Conservation (phyloP, 1,140 invertebrate species). For the Formica selysi region DNA sequence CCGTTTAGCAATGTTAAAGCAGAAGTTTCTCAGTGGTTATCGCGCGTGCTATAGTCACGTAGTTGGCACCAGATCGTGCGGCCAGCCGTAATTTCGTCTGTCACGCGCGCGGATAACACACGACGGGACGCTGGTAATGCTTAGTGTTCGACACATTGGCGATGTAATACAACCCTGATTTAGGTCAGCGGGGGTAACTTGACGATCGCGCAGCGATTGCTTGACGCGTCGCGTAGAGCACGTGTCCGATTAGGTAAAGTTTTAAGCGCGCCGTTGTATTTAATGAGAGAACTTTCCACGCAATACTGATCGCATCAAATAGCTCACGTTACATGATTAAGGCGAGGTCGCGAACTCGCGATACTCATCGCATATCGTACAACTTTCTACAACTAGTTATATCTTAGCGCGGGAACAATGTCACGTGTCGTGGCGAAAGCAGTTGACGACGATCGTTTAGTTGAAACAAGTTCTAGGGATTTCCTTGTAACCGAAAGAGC, state of each 20-base stretch:
- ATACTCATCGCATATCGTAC: constrained; percentile 38
- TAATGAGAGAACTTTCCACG: constrained; percentile 53
- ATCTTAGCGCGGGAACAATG: constrained; percentile 40
- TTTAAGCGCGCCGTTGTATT: constrained; percentile 48
- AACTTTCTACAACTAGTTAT: constrained; percentile 46
- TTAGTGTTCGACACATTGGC: constrained; percentile 58
- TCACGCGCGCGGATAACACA: constrained; percentile 52
- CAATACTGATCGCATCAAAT: constrained; percentile 53
- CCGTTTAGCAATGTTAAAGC: constrained; percentile 47
- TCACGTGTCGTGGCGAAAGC: background rate
- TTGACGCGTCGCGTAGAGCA: constrained; percentile 18
- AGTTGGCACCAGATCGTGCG: constrained; percentile 57
- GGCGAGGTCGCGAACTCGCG: constrained; percentile 10
- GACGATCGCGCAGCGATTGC: constrained; percentile 38
- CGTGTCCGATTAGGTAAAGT: constrained; percentile 54
- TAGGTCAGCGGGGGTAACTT: constrained; percentile 26
- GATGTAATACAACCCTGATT: constrained; percentile 48
- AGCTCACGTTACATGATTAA: constrained; percentile 57
- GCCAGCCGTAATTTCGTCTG: constrained; percentile 63
- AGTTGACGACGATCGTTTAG: background rate
- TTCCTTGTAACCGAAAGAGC: background rate
- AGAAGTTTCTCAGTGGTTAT: constrained; percentile 61
- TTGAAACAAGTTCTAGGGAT: background rate
- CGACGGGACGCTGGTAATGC: constrained; percentile 44
- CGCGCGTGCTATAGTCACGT: constrained; percentile 49